These are phyloP conservation scores for Stramonita haemastoma DNA, from an alignment of 2,888 invertebrate genomes.

Conservation along the genomic window DNA sequence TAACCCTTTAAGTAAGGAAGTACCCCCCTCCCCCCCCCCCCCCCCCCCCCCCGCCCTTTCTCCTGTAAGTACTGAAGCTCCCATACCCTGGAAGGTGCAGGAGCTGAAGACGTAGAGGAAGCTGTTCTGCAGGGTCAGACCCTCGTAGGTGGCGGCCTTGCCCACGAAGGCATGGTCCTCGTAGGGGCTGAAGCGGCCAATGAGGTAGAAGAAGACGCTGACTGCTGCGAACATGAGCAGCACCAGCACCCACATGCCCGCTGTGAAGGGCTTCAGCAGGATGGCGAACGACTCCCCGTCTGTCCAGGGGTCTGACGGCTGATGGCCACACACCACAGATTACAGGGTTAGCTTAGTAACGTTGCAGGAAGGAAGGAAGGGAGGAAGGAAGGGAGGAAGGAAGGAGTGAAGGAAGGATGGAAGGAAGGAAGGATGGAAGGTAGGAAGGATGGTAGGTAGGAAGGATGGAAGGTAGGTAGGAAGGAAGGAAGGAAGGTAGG, in stretches of 20 bases:
- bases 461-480: not conserved
- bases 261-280: constrained; percentile 32
- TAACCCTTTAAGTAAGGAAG: no score
- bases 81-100: constrained; percentile 55
- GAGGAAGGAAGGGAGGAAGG: not conserved
- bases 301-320: constrained; percentile 2
- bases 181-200: constrained; percentile 53
- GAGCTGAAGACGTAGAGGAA: constrained; percentile 55
- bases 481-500: not conserved
- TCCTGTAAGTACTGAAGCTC: no score
- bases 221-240: constrained; percentile 46
- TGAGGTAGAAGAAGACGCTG: constrained; percentile 46
- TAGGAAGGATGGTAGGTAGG: not conserved
- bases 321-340: not conserved
- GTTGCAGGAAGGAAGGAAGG: not conserved
- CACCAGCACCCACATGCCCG: constrained; percentile 48
- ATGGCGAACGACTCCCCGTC: constrained; percentile 23
- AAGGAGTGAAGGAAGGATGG: not conserved
- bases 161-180: constrained; percentile 53
- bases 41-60: no score
- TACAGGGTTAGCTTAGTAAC: not conserved
- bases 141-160: constrained; percentile 50
- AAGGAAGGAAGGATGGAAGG: not conserved
- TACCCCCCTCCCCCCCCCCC: no score
- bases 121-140: constrained; percentile 53